Evolutionary conservation across 2,113 vertebrate genomes (phyloP).

Genomic region (Hirundichthys speculiger): DNA sequence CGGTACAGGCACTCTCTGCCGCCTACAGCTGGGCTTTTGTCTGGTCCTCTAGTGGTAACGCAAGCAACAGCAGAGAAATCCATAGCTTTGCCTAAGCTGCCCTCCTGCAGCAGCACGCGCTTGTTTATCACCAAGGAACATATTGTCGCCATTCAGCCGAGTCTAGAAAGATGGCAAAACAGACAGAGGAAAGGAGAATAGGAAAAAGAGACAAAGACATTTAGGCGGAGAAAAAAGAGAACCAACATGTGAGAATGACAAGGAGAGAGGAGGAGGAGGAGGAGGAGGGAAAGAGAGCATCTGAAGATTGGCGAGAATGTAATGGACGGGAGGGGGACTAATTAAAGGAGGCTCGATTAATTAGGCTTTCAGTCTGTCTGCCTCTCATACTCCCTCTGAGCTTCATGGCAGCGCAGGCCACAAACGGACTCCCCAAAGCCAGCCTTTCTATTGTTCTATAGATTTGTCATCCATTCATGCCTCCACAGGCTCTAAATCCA

Average conservation of each 20-base stretch:
- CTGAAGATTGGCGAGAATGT: slow-evolving; percentile 53
- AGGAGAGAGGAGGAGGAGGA: slow-evolving; percentile 18
- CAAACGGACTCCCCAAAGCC: slow-evolving; percentile 52
- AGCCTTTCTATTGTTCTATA: slow-evolving; percentile 55
- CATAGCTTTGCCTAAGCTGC: slow-evolving; percentile 61
- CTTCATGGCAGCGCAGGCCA: slow-evolving; percentile 59
- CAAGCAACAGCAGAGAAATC: slow-evolving; percentile 51
- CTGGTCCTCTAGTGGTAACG: slow-evolving; percentile 55
- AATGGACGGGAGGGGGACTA: slow-evolving; percentile 71
- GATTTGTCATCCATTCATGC: slow-evolving; percentile 50
- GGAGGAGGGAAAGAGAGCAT: slow-evolving; percentile 24
- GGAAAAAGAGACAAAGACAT: slow-evolving; percentile 11
- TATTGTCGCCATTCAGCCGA: slow-evolving; percentile 67
- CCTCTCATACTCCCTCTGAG: slow-evolving; percentile 69
- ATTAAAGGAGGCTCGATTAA: slow-evolving; percentile 78
- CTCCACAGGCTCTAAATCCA: slow-evolving; percentile 22
- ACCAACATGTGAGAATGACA: slow-evolving; percentile 17
- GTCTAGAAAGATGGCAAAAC: slow-evolving; percentile 52
- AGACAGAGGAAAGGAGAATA: slow-evolving; percentile 23
- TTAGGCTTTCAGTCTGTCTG: slow-evolving; percentile 74
- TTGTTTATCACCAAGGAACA: slow-evolving; percentile 78
- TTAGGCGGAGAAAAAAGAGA: neutral
- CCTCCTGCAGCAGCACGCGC: slow-evolving; percentile 49
- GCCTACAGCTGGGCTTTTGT: slow-evolving; percentile 73
- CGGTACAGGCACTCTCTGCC: slow-evolving; percentile 41